Evolutionary conservation across 2,113 vertebrate genomes (phyloP).

Genomic region (Heloderma charlesbogerti): DNA sequence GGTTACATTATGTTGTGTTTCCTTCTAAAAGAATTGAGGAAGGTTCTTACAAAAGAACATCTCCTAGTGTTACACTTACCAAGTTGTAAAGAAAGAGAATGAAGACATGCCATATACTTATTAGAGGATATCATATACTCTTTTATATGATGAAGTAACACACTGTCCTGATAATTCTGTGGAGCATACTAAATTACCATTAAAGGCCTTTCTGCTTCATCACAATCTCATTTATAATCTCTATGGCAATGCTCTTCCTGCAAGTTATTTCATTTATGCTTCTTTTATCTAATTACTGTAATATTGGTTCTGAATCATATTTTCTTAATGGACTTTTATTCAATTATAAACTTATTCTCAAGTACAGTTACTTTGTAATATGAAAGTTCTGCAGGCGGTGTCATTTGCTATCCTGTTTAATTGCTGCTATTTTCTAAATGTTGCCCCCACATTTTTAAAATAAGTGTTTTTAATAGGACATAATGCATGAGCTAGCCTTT

Average conservation of each 20-base stretch:
- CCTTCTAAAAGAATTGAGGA: slow-evolving; percentile 51
- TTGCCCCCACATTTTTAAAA: slow-evolving; percentile 61
- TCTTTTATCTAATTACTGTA: slow-evolving; percentile 84
- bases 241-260: slow-evolving; percentile 79
- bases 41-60: slow-evolving; percentile 70
- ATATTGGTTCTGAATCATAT: slow-evolving; percentile 83
- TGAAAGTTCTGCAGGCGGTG: slow-evolving; percentile 69
- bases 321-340: slow-evolving; percentile 82
- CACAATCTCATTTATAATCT: slow-evolving; percentile 84
- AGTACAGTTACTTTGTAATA: slow-evolving; percentile 79
- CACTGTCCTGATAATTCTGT: slow-evolving; percentile 80
- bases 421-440: slow-evolving; percentile 54
- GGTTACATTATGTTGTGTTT: slow-evolving; percentile 55
- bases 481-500: slow-evolving; percentile 55
- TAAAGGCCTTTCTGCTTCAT: slow-evolving; percentile 81
- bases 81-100: slow-evolving; percentile 79
- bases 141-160: slow-evolving; percentile 79
- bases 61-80: slow-evolving; percentile 76
- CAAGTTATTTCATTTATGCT: slow-evolving; percentile 82
- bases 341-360: slow-evolving; percentile 85
- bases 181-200: slow-evolving; percentile 85
- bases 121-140: slow-evolving; percentile 82
- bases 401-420: slow-evolving; percentile 69
- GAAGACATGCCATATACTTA: slow-evolving; percentile 81
- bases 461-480: slow-evolving; percentile 17